These are phyloP conservation scores for Notolepis coatsorum DNA, from an alignment of 2,797 vertebrate genomes.

Conservation along the genomic window DNA sequence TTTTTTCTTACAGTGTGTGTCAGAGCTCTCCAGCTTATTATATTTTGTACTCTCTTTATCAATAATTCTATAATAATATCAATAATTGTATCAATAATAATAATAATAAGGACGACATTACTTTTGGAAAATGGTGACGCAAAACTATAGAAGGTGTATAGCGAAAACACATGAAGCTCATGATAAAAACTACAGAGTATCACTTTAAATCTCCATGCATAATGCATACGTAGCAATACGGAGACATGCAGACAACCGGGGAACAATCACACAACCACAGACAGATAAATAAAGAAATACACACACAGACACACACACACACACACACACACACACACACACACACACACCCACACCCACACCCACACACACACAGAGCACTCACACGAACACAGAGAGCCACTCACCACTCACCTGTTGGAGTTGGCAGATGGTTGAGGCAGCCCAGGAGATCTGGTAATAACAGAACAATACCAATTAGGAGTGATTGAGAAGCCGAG, in stretches of 20 bases:
- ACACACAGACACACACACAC: not conserved
- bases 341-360: not conserved
- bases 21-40: too few relatives aligned
- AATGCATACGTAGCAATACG: conserved; percentile 3
- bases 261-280: not conserved
- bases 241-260: conserved; percentile 34
- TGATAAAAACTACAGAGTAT: too few relatives aligned
- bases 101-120: too few relatives aligned
- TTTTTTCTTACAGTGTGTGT: too few relatives aligned
- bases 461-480: conserved; percentile 76
- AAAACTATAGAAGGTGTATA: too few relatives aligned
- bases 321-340: not conserved
- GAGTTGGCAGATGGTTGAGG: conserved; percentile 73
- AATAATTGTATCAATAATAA: too few relatives aligned
- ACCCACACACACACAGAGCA: conserved; percentile 5
- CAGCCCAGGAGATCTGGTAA: conserved; percentile 68
- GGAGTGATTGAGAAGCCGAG: conserved; percentile 60
- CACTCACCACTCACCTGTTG: conserved; percentile 66
- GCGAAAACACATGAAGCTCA: not conserved
- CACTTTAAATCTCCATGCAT: too few relatives aligned
- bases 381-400: conserved; percentile 22
- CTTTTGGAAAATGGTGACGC: too few relatives aligned
- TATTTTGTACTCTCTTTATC: too few relatives aligned
- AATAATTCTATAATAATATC: too few relatives aligned
- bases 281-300: not conserved